phyloP scores from a whole-genome alignment of 1,140 invertebrate genomes.

The Patella vulgata region DNA sequence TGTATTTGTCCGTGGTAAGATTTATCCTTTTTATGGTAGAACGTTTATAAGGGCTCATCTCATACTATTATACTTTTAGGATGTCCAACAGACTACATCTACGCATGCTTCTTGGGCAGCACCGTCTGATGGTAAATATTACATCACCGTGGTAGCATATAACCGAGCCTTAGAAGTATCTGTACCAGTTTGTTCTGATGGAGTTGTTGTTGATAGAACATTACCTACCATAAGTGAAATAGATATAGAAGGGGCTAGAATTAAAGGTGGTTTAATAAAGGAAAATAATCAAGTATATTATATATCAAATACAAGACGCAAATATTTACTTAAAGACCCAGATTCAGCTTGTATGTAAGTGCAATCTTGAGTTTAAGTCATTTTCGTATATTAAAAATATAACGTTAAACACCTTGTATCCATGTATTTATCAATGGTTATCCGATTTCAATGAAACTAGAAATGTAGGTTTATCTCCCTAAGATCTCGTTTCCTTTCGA shows the following conservation, averaged over 20 bases:
- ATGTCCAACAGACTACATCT: constrained; percentile 32
- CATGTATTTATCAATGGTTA: too few species aligned
- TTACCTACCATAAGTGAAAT: constrained; percentile 20
- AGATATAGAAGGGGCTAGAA: constrained; percentile 17
- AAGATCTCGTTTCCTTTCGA: too few species aligned
- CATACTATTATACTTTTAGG: too few species aligned
- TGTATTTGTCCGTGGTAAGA: too few species aligned
- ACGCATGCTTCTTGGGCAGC: constrained; percentile 19
- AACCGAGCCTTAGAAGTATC: constrained; percentile 37
- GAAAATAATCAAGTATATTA: constrained; percentile 12
- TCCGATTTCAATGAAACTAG: too few species aligned
- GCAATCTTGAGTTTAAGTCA: background rate
- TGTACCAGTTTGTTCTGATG: constrained; percentile 45
- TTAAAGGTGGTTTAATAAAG: constrained; percentile 23
- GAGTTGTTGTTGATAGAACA: constrained; percentile 28
- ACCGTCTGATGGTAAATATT: constrained; percentile 27
- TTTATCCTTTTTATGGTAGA: too few species aligned
- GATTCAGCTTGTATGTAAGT: constrained; percentile 35
- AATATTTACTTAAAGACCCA: constrained; percentile 14
- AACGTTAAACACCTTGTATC: constrained; percentile 4
- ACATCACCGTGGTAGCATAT: constrained; percentile 40
- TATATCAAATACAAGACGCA: constrained; percentile 14
- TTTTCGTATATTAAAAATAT: constrained; percentile 1
- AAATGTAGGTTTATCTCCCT: too few species aligned
- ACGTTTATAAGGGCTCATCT: too few species aligned